Evolutionary conservation across 2,113 vertebrate genomes (phyloP).

Genomic region (Aspidoscelis tigris): DNA sequence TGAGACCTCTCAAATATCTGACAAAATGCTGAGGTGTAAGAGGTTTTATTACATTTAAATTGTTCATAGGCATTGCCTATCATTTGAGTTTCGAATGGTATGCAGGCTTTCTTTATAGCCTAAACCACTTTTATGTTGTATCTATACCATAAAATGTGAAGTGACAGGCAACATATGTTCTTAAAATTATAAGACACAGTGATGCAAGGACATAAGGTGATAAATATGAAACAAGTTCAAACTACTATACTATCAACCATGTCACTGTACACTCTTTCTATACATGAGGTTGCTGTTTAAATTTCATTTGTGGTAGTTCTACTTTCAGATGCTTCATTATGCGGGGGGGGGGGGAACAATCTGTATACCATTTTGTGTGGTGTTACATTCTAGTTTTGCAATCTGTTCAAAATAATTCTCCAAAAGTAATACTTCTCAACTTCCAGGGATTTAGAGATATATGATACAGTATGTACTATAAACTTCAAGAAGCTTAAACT

Average conservation of each 20-base stretch:
- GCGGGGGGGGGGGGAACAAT: not conserved
- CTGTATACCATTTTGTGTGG: not conserved
- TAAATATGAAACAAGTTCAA: conserved; percentile 3
- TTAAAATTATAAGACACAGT: conserved; percentile 17
- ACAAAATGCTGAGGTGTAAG: not conserved
- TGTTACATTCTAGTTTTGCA: too few relatives aligned
- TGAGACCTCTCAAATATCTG: conserved; percentile 22
- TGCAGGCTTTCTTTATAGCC: conserved; percentile 9
- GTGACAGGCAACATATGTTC: not conserved
- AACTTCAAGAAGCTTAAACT: not conserved
- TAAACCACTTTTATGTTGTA: conserved; percentile 13
- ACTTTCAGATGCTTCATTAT: not conserved
- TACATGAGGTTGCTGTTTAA: conserved; percentile 10
- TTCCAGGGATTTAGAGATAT: not conserved
- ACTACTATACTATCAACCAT: conserved; percentile 9
- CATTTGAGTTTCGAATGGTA: conserved; percentile 34
- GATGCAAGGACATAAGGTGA: not conserved
- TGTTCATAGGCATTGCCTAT: conserved; percentile 28
- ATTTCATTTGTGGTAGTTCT: not conserved
- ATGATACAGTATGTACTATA: not conserved
- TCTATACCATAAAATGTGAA: conserved; percentile 34
- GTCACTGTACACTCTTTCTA: not conserved
- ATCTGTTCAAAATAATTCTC: too few relatives aligned
- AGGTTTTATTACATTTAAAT: conserved; percentile 40
- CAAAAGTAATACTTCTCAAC: not conserved